Evolutionary conservation across 1,140 invertebrate species (phyloP).

Genomic region (Metaphire vulgaris): DNA sequence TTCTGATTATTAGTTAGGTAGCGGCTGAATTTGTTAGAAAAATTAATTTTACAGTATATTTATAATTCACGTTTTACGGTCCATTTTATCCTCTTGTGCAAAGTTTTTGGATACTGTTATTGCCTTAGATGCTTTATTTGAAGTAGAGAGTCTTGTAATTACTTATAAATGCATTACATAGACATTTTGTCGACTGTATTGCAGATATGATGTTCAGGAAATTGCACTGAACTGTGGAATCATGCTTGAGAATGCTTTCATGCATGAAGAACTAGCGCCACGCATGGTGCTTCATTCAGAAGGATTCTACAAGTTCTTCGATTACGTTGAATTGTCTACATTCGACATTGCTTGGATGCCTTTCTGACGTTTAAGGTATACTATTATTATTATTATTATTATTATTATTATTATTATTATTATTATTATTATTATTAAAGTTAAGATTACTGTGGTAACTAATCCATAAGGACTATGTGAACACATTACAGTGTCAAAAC

Average conservation of each 20-base stretch:
- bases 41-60: background rate
- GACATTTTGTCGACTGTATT: too few relatives aligned
- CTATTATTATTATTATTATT: slow-evolving; percentile 64
- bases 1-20: background rate
- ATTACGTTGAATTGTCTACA: slow-evolving; percentile 98
- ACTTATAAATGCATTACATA: too few relatives aligned
- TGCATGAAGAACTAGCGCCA: slow-evolving; percentile 94
- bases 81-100: background rate
- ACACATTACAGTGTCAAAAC: too few relatives aligned
- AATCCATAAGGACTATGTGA: too few relatives aligned
- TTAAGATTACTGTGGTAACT: too few relatives aligned
- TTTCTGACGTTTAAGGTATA: slow-evolving; percentile 99
- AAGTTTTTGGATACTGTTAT: background rate
- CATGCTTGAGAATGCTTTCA: slow-evolving; percentile 95
- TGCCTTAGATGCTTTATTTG: background rate
- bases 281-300: slow-evolving; percentile 96
- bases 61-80: background rate
- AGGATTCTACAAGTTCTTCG: slow-evolving; percentile 99
- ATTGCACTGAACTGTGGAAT: slow-evolving; percentile 98
- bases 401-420: background rate
- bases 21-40: background rate
- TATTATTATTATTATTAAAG: slow-evolving; percentile 5
- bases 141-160: background rate
- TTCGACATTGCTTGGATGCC: slow-evolving; percentile 99
- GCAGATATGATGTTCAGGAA: slow-evolving; percentile 96